Conservation (phyloP, 2,888 invertebrate genomes). For the Aphodius granarius region DNA sequence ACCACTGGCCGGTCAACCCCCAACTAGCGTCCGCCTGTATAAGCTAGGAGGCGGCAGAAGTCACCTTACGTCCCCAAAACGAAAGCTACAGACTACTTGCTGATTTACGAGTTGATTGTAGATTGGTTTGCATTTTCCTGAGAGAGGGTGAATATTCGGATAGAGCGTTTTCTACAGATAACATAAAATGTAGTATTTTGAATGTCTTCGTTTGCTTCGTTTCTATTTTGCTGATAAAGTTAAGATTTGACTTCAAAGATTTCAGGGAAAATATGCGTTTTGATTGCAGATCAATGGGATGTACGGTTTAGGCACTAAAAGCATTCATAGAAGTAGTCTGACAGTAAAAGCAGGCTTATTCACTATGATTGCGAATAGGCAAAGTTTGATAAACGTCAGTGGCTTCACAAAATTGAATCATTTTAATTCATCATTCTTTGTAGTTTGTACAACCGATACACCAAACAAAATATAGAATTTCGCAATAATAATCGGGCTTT, state of each 20-base stretch:
- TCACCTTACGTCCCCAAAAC: neutral
- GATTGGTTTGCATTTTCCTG: neutral
- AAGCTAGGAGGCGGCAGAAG: conserved; percentile 12
- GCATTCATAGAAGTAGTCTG: too few relatives aligned
- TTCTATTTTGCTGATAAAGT: neutral
- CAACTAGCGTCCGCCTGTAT: conserved; percentile 22
- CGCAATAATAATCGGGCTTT: neutral
- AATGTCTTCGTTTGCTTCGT: neutral
- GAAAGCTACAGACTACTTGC: conserved; percentile 30
- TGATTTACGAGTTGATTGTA: conserved; percentile 44
- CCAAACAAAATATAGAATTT: too few relatives aligned
- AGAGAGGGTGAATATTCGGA: neutral
- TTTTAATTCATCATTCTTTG: neutral
- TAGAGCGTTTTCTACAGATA: neutral
- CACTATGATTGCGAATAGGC: too few relatives aligned
- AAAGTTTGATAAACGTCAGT: too few relatives aligned
- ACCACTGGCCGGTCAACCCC: conserved; percentile 36
- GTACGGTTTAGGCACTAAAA: too few relatives aligned
- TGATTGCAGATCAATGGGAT: too few relatives aligned
- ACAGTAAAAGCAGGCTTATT: too few relatives aligned
- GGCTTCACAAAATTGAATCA: too few relatives aligned
- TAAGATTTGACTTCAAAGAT: neutral
- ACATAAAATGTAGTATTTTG: neutral
- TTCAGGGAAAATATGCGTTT: neutral
- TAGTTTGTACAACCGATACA: neutral